Conservation (phyloP, 1,140 invertebrate species). For the Drosophila busckii region DNA sequence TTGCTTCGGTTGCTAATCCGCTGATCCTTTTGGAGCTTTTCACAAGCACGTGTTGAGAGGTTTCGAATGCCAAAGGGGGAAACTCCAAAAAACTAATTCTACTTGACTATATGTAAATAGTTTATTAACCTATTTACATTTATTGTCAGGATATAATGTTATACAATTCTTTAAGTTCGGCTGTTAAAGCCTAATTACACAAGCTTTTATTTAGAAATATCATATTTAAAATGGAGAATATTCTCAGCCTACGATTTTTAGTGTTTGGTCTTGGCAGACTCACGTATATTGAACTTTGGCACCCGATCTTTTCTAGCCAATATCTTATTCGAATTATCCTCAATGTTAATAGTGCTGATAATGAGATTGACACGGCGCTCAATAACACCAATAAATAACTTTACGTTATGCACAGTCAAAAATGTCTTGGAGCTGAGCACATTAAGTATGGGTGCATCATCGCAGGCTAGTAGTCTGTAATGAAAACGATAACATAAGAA, state of each 20-base stretch:
- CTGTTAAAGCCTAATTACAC: too few relatives aligned
- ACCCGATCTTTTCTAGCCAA: conserved; percentile 70
- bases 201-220: too few relatives aligned
- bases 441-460: conserved; percentile 85
- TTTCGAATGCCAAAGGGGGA: too few relatives aligned
- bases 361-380: conserved; percentile 82
- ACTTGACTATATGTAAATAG: too few relatives aligned
- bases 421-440: conserved; percentile 83
- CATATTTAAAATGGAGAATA: too few relatives aligned
- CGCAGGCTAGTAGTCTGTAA: conserved; percentile 81
- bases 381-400: conserved; percentile 86
- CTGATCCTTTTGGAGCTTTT: too few relatives aligned
- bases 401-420: conserved; percentile 85
- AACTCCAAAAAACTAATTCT: too few relatives aligned
- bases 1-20: too few relatives aligned
- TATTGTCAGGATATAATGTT: too few relatives aligned
- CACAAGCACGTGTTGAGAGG: too few relatives aligned
- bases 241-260: conserved; percentile 15
- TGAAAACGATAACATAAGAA: background rate
- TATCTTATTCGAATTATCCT: conserved; percentile 78
- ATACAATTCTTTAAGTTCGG: too few relatives aligned
- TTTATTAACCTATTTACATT: too few relatives aligned
- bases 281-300: conserved; percentile 76
- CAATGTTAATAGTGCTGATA: conserved; percentile 80
- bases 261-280: conserved; percentile 68